Conservation (phyloP, 2,797 vertebrate genomes). For the Distichodus sexfasciatus region DNA sequence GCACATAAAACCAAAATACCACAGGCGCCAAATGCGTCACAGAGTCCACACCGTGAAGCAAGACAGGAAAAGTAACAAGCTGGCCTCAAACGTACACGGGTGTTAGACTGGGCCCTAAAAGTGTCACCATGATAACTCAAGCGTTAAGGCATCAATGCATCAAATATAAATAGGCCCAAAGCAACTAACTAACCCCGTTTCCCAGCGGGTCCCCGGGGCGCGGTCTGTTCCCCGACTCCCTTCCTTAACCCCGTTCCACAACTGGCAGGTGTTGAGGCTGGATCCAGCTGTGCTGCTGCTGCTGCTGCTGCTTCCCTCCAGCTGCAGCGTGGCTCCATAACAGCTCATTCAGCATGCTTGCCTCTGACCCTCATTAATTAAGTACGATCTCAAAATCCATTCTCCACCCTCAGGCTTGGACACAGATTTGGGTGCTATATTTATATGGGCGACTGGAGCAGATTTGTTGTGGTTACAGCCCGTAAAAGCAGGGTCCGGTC, state of each 20-base stretch:
- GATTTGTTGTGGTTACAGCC: slow-evolving; percentile 38
- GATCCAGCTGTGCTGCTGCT: neutral
- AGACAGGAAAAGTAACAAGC: too few species aligned
- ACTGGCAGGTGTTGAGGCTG: slow-evolving; percentile 8
- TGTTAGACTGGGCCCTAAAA: too few species aligned
- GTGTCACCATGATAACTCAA: too few species aligned
- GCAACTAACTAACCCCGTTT: neutral
- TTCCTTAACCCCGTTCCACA: neutral
- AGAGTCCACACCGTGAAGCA: too few species aligned
- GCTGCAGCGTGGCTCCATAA: slow-evolving; percentile 14
- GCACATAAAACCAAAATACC: too few species aligned
- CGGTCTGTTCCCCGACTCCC: neutral
- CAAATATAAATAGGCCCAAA: too few species aligned
- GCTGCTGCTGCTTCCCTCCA: neutral
- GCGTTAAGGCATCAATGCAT: too few species aligned
- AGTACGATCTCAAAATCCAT: slow-evolving; percentile 22
- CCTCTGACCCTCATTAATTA: slow-evolving; percentile 15
- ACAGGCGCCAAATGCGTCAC: too few species aligned
- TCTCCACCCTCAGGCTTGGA: slow-evolving; percentile 35
- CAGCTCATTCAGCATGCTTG: slow-evolving; percentile 15
- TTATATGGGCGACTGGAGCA: slow-evolving; percentile 31
- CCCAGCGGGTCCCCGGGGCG: neutral
- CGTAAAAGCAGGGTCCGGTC: slow-evolving; percentile 15
- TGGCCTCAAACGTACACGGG: too few species aligned
- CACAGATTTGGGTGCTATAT: slow-evolving; percentile 36